A percentile compares a stretch with the other conserved stretches of the same genome.
phyloP scores from a whole-genome alignment of 2,113 vertebrate species.

The Microcebus tavaratra region DNA sequence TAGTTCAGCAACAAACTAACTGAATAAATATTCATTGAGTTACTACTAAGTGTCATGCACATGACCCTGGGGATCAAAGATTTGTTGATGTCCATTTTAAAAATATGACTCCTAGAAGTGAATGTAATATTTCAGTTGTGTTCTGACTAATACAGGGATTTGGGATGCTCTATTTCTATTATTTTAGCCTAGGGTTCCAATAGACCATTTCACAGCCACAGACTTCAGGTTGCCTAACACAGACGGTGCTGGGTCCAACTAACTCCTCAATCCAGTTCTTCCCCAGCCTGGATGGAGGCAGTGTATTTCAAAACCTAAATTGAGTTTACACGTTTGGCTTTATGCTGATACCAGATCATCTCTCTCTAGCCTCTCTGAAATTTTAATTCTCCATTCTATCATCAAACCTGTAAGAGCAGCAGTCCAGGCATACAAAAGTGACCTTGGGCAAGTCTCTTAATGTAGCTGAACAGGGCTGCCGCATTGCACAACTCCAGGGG shows the following conservation, averaged over 20 bases:
- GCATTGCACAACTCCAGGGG: not conserved
- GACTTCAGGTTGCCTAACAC: not conserved
- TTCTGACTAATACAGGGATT: not conserved
- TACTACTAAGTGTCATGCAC: not conserved
- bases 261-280: not conserved
- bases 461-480: not conserved
- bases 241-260: not conserved
- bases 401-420: not conserved
- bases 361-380: not conserved
- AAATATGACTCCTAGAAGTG: not conserved
- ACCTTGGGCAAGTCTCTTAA: not conserved
- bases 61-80: not conserved
- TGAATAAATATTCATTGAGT: not conserved
- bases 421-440: not conserved
- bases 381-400: slow-evolving; percentile 18
- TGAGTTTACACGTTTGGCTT: slow-evolving; percentile 30
- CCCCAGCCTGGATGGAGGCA: not conserved
- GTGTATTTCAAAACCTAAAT: slow-evolving; percentile 34
- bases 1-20: not conserved
- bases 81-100: not conserved
- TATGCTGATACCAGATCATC: not conserved
- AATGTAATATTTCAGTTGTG: not conserved
- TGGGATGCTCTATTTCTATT: not conserved
- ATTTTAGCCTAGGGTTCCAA: not conserved
- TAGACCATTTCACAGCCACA: not conserved